Conservation (phyloP, 1,140 invertebrate genomes). For the Ceratosolen fusciceps region DNA sequence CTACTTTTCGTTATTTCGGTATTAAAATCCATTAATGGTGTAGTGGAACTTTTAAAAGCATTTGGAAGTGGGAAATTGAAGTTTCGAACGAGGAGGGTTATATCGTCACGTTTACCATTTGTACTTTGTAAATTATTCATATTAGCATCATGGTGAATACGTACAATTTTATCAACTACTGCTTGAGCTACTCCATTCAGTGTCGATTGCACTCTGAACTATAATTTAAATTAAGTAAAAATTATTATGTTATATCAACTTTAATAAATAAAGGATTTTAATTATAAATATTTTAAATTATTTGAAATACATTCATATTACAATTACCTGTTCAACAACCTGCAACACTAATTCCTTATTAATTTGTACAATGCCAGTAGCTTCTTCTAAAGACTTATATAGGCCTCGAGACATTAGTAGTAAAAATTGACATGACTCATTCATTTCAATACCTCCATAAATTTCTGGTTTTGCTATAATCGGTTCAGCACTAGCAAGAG, state of each 20-base stretch:
- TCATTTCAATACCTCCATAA: conserved; percentile 82
- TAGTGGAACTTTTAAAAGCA: conserved; percentile 72
- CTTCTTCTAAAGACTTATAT: conserved; percentile 87
- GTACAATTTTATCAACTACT: conserved; percentile 87
- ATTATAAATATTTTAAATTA: not conserved
- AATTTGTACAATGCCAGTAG: conserved; percentile 82
- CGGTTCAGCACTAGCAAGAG: conserved; percentile 80
- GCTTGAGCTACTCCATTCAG: conserved; percentile 88
- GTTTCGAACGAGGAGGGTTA: conserved; percentile 88
- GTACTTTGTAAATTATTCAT: conserved; percentile 75
- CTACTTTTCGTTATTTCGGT: conserved; percentile 71
- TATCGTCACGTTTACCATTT: conserved; percentile 79
- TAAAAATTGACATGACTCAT: conserved; percentile 86
- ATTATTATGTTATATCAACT: not conserved
- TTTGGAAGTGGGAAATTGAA: conserved; percentile 86
- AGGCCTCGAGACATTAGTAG: conserved; percentile 89
- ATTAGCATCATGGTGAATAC: conserved; percentile 87
- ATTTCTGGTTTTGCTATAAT: conserved; percentile 89
- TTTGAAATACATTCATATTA: not conserved
- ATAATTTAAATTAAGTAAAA: conserved; percentile 54
- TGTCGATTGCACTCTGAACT: conserved; percentile 86
- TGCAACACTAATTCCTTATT: conserved; percentile 86
- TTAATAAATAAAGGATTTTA: not conserved
- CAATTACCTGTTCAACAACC: conserved; percentile 79
- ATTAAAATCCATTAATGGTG: conserved; percentile 74